Conservation (phyloP, 37 sponge, comb jelly and placozoan genomes). For the Corticium candelabrum region DNA sequence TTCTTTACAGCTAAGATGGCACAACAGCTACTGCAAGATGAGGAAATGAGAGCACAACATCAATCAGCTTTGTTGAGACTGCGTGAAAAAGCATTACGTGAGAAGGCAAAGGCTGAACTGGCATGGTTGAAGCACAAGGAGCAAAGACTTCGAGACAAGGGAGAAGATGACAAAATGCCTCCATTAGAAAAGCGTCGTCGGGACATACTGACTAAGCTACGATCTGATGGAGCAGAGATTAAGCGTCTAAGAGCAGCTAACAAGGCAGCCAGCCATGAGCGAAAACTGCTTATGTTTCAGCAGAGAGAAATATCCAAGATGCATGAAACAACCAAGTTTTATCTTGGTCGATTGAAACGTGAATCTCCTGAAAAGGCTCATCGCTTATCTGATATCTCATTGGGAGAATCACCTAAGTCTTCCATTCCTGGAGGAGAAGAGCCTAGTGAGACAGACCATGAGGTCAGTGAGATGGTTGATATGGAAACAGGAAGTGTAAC, state of each 20-base stretch:
- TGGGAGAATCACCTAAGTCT: no score
- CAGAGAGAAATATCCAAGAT: conserved; percentile 59
- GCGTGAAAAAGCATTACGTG: conserved; percentile 64
- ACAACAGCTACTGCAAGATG: conserved; percentile 50
- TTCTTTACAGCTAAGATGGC: conserved; percentile 57
- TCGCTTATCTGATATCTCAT: no score
- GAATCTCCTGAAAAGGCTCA: no score
- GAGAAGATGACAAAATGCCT: conserved; percentile 81
- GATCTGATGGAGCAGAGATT: conserved; percentile 62
- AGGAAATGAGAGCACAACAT: conserved; percentile 65
- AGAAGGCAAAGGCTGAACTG: conserved; percentile 48
- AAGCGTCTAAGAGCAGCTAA: conserved; percentile 41
- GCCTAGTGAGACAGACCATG: no score
- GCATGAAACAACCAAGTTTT: conserved; percentile 36
- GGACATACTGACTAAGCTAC: conserved; percentile 22
- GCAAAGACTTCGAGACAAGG: conserved; percentile 47
- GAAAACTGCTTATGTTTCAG: conserved; percentile 45
- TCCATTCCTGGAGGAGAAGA: no score
- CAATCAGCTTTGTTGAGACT: conserved; percentile 65
- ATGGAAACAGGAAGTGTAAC: no score
- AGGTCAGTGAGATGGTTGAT: no score
- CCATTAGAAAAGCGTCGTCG: conserved; percentile 49
- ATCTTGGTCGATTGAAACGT: conserved; percentile 12
- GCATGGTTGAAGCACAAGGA: conserved; percentile 53
- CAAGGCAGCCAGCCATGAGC: conserved; percentile 49